phyloP scores from a whole-genome alignment of 2,888 invertebrate genomes.

The Ochropacha duplaris region DNA sequence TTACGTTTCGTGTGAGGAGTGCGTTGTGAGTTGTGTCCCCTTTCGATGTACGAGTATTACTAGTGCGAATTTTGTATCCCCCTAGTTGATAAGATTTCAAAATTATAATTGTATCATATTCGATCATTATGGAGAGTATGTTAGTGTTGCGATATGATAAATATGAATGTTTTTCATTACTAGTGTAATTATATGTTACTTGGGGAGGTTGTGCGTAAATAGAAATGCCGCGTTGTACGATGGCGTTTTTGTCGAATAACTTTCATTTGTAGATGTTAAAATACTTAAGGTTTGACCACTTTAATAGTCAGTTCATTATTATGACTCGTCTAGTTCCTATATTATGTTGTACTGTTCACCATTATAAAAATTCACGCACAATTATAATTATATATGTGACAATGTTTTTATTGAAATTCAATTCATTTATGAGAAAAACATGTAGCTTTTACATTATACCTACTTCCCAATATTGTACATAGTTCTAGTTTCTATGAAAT shows the following conservation, averaged over 20 bases:
- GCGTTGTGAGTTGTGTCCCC: conserved; percentile 38
- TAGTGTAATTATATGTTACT: conserved; percentile 60
- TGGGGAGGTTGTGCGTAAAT: conserved; percentile 69
- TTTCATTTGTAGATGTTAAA: conserved; percentile 33
- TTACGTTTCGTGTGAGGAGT: conserved; percentile 36
- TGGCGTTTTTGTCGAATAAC: conserved; percentile 20
- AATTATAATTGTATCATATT: conserved; percentile 76
- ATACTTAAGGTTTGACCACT: conserved; percentile 35
- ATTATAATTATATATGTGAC: conserved; percentile 11
- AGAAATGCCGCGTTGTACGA: conserved; percentile 40
- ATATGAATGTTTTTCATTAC: conserved; percentile 57
- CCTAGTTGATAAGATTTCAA: conserved; percentile 72
- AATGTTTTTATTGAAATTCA: background rate
- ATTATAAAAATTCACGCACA: conserved; percentile 52
- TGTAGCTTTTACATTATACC: background rate
- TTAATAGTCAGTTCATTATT: conserved; percentile 33
- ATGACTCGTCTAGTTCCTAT: conserved; percentile 54
- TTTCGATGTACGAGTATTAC: conserved; percentile 72
- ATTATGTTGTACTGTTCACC: conserved; percentile 28
- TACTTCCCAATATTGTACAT: conserved; percentile 8
- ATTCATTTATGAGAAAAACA: background rate
- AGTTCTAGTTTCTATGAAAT: conserved; percentile 16
- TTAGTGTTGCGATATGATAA: conserved; percentile 52
- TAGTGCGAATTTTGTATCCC: conserved; percentile 79
- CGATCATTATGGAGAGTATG: conserved; percentile 43